Evolutionary conservation across 2,113 vertebrate species (phyloP).

Genomic region (Lophotis ruficrista): DNA sequence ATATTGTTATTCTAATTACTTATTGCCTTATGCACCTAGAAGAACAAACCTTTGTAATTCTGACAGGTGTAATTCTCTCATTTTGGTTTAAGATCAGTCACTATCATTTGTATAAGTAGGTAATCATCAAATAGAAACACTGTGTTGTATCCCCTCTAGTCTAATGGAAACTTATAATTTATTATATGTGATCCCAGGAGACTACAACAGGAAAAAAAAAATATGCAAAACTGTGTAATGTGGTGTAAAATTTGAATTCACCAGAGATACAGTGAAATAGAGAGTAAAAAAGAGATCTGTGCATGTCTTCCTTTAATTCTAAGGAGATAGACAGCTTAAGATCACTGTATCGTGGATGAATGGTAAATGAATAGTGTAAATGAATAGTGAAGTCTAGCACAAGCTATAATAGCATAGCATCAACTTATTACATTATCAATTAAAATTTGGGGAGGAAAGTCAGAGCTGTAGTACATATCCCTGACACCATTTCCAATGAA

Average conservation of each 20-base stretch:
- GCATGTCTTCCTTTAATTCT: background rate
- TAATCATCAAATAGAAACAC: background rate
- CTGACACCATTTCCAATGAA: background rate
- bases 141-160: background rate
- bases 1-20: background rate
- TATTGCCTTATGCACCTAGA: background rate
- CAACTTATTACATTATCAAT: background rate
- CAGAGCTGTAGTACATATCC: background rate
- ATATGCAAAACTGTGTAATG: background rate
- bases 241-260: constrained; percentile 14
- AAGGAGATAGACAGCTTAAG: background rate
- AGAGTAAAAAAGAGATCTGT: background rate
- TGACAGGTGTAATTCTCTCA: too few relatives aligned
- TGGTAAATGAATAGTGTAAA: background rate
- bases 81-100: background rate
- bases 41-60: background rate
- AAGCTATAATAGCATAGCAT: background rate
- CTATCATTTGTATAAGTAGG: background rate
- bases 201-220: background rate
- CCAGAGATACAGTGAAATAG: background rate
- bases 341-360: background rate
- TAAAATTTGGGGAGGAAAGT: background rate
- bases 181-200: background rate
- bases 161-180: background rate
- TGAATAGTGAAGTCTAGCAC: background rate